A percentile compares a stretch with the other conserved stretches of the same genome.
Evolutionary conservation across 2,797 vertebrate genomes (phyloP).

Genomic region (Gallinago stenura): DNA sequence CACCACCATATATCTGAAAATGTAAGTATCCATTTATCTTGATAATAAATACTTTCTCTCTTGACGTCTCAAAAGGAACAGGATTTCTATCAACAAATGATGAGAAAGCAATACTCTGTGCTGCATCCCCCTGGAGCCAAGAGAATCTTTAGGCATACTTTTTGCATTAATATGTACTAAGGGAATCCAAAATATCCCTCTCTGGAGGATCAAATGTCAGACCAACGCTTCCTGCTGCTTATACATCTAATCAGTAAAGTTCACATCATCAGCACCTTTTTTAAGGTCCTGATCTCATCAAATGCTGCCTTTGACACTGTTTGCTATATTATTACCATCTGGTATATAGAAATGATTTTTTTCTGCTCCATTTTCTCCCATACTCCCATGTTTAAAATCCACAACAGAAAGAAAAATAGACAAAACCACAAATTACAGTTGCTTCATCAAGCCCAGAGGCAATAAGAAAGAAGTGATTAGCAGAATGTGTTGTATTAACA

Average conservation of each 20-base stretch:
- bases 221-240: conserved; percentile 43
- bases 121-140: conserved; percentile 1
- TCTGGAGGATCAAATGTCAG: conserved; percentile 68
- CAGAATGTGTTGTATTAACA: not conserved
- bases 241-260: conserved; percentile 62
- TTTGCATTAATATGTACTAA: conserved; percentile 64
- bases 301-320: conserved; percentile 4
- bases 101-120: conserved; percentile 65
- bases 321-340: not conserved
- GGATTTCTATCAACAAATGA: conserved; percentile 71
- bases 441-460: not conserved
- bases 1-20: conserved; percentile 47
- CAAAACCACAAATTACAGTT: not conserved
- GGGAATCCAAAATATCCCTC: conserved; percentile 60
- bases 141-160: conserved; percentile 37
- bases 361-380: not conserved
- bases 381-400: not conserved
- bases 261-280: conserved; percentile 68
- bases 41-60: conserved; percentile 69
- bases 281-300: conserved; percentile 35
- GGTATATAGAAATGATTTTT: not conserved
- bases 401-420: not conserved
- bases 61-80: conserved; percentile 56
- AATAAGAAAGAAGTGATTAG: not conserved
- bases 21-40: conserved; percentile 60